Base-by-base conservation (phyloP, 2,797 vertebrate species). In the Euthynnus affinis region DNA sequence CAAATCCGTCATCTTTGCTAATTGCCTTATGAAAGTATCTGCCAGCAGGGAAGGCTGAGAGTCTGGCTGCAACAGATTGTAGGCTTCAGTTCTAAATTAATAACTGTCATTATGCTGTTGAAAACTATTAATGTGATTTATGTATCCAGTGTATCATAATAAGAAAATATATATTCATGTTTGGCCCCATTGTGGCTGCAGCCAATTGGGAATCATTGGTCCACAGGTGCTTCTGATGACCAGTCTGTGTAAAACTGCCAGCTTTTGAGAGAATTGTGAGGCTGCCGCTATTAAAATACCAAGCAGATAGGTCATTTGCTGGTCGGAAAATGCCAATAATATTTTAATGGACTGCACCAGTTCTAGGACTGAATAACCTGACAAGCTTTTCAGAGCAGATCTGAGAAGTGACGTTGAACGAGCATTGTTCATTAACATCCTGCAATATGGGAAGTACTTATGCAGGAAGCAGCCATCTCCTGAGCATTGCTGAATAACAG, bases 401-500 rank as follows among this genome's bases (percentile, higher is more conserved):
- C 37, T 32, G 62, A 84, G 70, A 82, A 70, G 60, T 85, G 83
- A 83, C 52, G 60, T 53, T 32, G 52, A 32, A 13, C 37, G 20
- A 29, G 68, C 76, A 91, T 89, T 93, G 86, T 90, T 91, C 68
- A 75, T 77, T 72, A 73, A 82, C 81, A 86, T 91, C 89, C 91
- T 87, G 44, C 74, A 61, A 87, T 68, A 86, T 75, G 64, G 91
- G 92, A 92, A 91, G 78, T 82, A 75, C 48, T 85, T 56, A 13
- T 44, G 80, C 85, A 90, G 91, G 92, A 94, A 91, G 82, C 81
- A 66, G 84, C 80, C 77, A 78, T 85, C 81, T 88, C 88, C 87
- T 86, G 76, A 82, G 71, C n/a, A 22, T 53, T 53, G 67, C 78
- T 86, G 81, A 87, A 91, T 87, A 89, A 89, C 83, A 88, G 85